Percentiles rank a stretch among this genome's conserved stretches.
phyloP scores from a whole-genome alignment of 1,140 invertebrate genomes.

The Panagrolaimus sp. region DNA sequence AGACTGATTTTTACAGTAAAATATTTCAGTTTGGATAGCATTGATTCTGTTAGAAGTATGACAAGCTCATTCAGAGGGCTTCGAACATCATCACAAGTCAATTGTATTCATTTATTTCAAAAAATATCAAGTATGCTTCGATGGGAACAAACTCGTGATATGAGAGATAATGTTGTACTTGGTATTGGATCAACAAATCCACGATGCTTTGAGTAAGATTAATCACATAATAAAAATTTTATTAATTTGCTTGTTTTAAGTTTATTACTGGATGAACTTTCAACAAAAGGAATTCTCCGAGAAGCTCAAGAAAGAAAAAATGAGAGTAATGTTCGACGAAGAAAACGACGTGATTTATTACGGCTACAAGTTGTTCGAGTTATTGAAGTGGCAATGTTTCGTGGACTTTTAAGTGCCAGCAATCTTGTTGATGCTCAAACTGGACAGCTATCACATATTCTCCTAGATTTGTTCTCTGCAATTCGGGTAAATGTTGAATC shows the following conservation, averaged over 20 bases:
- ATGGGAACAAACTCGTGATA: slow-evolving; percentile 78
- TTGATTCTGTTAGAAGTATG: slow-evolving; percentile 32
- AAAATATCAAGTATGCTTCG: slow-evolving; percentile 53
- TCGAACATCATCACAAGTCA: slow-evolving; percentile 23
- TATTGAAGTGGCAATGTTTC: slow-evolving; percentile 46
- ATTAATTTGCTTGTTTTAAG: slow-evolving; percentile 62
- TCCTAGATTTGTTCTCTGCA: slow-evolving; percentile 91
- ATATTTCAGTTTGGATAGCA: slow-evolving; percentile 2
- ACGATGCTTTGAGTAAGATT: slow-evolving; percentile 76
- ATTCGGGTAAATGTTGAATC: slow-evolving; percentile 82
- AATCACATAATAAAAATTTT: slow-evolving; percentile 19
- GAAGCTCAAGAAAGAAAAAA: slow-evolving; percentile 96
- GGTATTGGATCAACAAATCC: slow-evolving; percentile 87
- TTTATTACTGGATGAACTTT: slow-evolving; percentile 90
- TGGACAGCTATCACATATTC: slow-evolving; percentile 74
- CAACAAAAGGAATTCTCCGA: slow-evolving; percentile 70
- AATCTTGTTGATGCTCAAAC: slow-evolving; percentile 74
- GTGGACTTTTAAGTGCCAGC: slow-evolving; percentile 65
- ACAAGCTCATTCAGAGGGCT: slow-evolving; percentile 18
- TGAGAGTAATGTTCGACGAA: slow-evolving; percentile 82
- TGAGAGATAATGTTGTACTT: slow-evolving; percentile 82
- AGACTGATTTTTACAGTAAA: no score
- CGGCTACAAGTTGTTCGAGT: slow-evolving; percentile 69
- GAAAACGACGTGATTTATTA: slow-evolving; percentile 78
- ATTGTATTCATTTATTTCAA: slow-evolving; percentile 34